phyloP scores from a whole-genome alignment of 2,797 vertebrate species.

The Manis pentadactyla region DNA sequence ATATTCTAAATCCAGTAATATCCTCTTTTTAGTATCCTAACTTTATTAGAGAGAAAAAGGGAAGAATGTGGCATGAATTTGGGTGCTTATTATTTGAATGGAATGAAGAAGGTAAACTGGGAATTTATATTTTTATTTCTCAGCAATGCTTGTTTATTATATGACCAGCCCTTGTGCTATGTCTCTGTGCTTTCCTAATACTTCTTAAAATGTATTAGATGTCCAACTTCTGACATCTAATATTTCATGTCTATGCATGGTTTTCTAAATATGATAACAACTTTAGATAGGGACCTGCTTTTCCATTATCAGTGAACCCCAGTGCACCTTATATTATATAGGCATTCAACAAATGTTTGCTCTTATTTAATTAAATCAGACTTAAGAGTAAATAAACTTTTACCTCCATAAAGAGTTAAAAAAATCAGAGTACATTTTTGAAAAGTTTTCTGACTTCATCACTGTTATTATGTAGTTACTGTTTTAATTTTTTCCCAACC shows the following conservation, averaged over 20 bases:
- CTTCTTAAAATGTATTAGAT: no score
- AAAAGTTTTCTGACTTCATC: background rate
- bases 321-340: background rate
- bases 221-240: background rate
- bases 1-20: background rate
- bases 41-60: background rate
- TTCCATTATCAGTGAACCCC: background rate
- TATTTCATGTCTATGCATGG: background rate
- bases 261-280: background rate
- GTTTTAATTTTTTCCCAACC: background rate
- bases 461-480: background rate
- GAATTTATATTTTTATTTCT: background rate
- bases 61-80: background rate
- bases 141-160: background rate
- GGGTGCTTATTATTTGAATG: background rate
- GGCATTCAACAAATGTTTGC: background rate
- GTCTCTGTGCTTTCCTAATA: background rate
- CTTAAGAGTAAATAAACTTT: background rate
- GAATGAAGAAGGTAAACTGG: background rate
- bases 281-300: background rate
- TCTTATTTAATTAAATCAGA: background rate
- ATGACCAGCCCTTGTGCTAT: fast-evolving
- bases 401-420: background rate
- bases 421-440: background rate
- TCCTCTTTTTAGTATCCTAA: background rate